Evolutionary conservation across 2,797 vertebrate genomes (phyloP).

Genomic region (Cygnus olor): DNA sequence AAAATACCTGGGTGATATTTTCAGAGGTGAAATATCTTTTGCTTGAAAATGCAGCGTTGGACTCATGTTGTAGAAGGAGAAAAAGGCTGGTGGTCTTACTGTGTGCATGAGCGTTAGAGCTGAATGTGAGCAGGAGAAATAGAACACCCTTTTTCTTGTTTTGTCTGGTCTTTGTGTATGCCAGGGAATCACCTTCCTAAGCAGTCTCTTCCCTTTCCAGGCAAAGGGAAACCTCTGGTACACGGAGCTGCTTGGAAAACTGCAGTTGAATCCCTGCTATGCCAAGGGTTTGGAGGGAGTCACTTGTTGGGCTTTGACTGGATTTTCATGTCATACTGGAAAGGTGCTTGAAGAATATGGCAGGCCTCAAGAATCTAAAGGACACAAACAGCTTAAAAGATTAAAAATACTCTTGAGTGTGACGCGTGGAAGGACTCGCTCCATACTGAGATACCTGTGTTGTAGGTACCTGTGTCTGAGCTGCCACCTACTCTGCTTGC

Average conservation of each 20-base stretch:
- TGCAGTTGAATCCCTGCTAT: not conserved
- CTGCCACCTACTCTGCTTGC: not conserved
- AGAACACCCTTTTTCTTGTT: not conserved
- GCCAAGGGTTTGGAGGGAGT: not conserved
- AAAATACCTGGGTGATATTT: not conserved
- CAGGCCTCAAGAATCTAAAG: not conserved
- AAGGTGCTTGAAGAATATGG: not conserved
- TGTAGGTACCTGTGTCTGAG: not conserved
- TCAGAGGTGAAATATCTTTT: not conserved
- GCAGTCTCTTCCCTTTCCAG: not conserved
- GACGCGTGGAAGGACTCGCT: not conserved
- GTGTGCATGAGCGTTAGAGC: accelerated
- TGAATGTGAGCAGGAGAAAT: not conserved
- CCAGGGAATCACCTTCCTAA: not conserved
- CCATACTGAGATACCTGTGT: not conserved
- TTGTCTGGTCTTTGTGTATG: not conserved
- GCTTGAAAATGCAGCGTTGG: not conserved
- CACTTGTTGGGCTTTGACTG: not conserved
- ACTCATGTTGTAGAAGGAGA: not conserved
- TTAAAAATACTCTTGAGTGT: not conserved
- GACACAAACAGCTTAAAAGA: not conserved
- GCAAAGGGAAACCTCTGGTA: not conserved
- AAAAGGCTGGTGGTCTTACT: not conserved
- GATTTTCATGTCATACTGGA: not conserved
- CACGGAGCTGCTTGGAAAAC: not conserved